A percentile compares a stretch with the other conserved stretches of the same genome.
phyloP scores from a whole-genome alignment of 2,797 vertebrate genomes.

The Arnoldichthys spilopterus region DNA sequence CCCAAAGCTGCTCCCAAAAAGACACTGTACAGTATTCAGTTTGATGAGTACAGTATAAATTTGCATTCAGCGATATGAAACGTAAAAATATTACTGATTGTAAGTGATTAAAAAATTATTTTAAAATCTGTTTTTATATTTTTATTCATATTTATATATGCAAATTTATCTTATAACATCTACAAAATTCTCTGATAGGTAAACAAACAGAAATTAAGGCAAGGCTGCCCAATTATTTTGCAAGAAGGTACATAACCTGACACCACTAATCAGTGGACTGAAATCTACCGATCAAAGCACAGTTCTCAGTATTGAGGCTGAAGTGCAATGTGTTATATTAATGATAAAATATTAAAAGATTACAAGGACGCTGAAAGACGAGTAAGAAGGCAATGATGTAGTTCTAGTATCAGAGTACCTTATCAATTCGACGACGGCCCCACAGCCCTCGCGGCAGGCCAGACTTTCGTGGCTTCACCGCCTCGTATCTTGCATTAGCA shows the following conservation, averaged over 20 bases:
- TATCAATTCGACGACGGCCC: slow-evolving; percentile 65
- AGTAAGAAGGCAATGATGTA: not conserved
- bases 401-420: slow-evolving; percentile 68
- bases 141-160: not conserved
- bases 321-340: not conserved
- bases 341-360: not conserved
- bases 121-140: not conserved
- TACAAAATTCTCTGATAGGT: not conserved
- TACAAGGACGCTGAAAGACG: not conserved
- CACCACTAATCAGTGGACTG: too few relatives aligned
- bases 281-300: not conserved
- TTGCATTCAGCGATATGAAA: not conserved
- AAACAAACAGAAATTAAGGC: not conserved
- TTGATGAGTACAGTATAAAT: not conserved
- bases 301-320: not conserved
- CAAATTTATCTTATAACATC: too few relatives aligned
- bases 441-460: slow-evolving; percentile 60
- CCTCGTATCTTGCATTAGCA: slow-evolving; percentile 58
- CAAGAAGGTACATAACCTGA: not conserved
- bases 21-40: not conserved
- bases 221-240: not conserved
- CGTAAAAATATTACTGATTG: not conserved
- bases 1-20: not conserved
- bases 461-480: slow-evolving; percentile 66
- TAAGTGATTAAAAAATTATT: not conserved